Evolutionary conservation across 2,113 vertebrate species (phyloP).

Genomic region (Verasper variegatus): DNA sequence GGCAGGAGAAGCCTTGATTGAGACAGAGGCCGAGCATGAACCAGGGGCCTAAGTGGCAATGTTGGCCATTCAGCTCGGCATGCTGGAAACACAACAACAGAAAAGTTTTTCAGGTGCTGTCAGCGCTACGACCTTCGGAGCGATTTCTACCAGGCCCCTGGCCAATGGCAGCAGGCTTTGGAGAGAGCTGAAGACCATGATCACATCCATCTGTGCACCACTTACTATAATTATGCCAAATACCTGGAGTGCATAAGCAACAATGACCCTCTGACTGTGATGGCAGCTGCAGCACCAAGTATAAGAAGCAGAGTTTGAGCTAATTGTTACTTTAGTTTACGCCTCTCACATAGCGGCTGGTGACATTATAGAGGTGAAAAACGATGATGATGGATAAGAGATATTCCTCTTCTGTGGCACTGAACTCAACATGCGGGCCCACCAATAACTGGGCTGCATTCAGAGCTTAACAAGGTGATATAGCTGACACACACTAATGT

Average conservation of each 20-base stretch:
- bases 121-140: slow-evolving; percentile 92
- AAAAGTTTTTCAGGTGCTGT: slow-evolving; percentile 88
- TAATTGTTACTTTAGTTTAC: too few species aligned
- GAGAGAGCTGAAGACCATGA: slow-evolving; percentile 86
- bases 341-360: too few species aligned
- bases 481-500: too few species aligned
- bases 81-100: slow-evolving; percentile 79
- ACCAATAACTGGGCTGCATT: too few species aligned
- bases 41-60: not conserved
- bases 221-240: slow-evolving; percentile 92
- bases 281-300: too few species aligned
- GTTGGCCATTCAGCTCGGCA: not conserved
- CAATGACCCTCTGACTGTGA: too few species aligned
- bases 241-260: slow-evolving; percentile 83
- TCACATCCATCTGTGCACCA: slow-evolving; percentile 83
- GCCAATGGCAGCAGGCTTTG: slow-evolving; percentile 91
- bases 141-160: slow-evolving; percentile 91
- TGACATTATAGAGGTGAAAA: too few species aligned
- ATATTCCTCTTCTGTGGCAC: too few species aligned
- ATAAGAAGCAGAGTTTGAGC: too few species aligned
- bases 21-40: not conserved
- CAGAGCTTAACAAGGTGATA: too few species aligned
- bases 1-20: slow-evolving; percentile 89
- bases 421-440: too few species aligned
- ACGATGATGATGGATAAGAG: too few species aligned